Evolutionary conservation across 1,140 invertebrate genomes (phyloP).

Genomic region (Ephestia elutella): DNA sequence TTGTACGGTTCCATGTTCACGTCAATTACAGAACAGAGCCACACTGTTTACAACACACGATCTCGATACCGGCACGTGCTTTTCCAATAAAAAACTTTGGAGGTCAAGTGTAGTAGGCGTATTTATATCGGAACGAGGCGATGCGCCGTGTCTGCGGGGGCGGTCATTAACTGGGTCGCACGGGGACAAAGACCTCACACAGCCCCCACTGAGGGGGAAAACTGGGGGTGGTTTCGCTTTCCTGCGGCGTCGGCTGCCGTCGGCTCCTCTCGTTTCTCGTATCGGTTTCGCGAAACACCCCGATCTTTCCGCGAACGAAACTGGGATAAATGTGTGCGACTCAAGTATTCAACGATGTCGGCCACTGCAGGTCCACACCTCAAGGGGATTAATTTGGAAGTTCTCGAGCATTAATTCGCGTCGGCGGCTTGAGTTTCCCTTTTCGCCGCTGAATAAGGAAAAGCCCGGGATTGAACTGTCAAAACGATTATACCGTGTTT

Average conservation of each 20-base stretch:
- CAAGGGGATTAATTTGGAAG: slow-evolving; percentile 67
- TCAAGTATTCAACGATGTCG: slow-evolving; percentile 34
- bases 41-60: slow-evolving; percentile 58
- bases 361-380: slow-evolving; percentile 44
- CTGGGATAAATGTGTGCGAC: slow-evolving; percentile 55
- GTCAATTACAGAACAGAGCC: slow-evolving; percentile 14
- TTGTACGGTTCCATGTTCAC: not conserved
- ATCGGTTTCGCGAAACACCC: slow-evolving; percentile 38
- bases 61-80: slow-evolving; percentile 63
- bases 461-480: slow-evolving; percentile 40
- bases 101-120: slow-evolving; percentile 74
- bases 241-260: slow-evolving; percentile 31
- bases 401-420: slow-evolving; percentile 54
- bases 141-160: slow-evolving; percentile 64
- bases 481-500: slow-evolving; percentile 30
- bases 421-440: slow-evolving; percentile 49
- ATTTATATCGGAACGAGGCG: slow-evolving; percentile 71
- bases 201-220: slow-evolving; percentile 44
- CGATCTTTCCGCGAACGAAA: slow-evolving; percentile 42
- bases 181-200: slow-evolving; percentile 67
- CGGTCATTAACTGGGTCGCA: slow-evolving; percentile 72
- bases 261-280: slow-evolving; percentile 28
- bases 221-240: slow-evolving; percentile 54
- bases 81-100: slow-evolving; percentile 73
- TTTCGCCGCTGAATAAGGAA: slow-evolving; percentile 49